These are phyloP conservation scores for Caenorhabditis sp. DNA, from an alignment of 2,888 invertebrate species.

Conservation along the genomic window DNA sequence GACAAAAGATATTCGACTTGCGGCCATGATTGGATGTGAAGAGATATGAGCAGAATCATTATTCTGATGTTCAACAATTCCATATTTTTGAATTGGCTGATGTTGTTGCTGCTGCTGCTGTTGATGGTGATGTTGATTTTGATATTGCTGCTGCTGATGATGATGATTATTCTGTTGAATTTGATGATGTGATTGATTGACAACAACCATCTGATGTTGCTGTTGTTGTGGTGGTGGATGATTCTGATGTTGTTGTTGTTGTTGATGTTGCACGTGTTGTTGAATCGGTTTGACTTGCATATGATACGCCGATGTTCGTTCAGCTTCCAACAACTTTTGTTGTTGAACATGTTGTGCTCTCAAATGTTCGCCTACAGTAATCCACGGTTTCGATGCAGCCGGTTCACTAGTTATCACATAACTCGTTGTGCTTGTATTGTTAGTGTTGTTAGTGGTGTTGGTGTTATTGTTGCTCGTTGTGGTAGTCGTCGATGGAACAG, in stretches of 20 bases:
- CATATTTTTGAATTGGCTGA: slow-evolving; percentile 7
- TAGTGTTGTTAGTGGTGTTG: background rate
- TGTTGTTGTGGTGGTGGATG: background rate
- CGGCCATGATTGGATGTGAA: slow-evolving; percentile 16
- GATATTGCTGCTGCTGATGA: background rate
- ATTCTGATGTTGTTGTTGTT: slow-evolving; percentile 3
- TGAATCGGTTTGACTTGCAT: slow-evolving; percentile 16
- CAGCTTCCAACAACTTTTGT: slow-evolving; percentile 2
- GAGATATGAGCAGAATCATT: slow-evolving; percentile 27
- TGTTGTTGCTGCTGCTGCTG: background rate
- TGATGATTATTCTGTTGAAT: slow-evolving; percentile 1
- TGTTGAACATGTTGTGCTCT: slow-evolving; percentile 40
- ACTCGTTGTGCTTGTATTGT: background rate
- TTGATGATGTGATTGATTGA: slow-evolving; percentile 5
- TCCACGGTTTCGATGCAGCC: slow-evolving; percentile 5
- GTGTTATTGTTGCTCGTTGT: background rate
- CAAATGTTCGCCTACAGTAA: slow-evolving; percentile 55
- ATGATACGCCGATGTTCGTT: slow-evolving; percentile 8
- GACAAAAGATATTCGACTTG: background rate
- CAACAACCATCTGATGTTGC: background rate
- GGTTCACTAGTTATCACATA: background rate
- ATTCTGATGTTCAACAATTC: slow-evolving; percentile 28
- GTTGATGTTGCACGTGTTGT: slow-evolving; percentile 8
- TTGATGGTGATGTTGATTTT: background rate
- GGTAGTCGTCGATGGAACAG: background rate